phyloP scores from a whole-genome alignment of 30 jellyfish, hydroid and myxozoan genomes.

The Kudoa iwatai region DNA sequence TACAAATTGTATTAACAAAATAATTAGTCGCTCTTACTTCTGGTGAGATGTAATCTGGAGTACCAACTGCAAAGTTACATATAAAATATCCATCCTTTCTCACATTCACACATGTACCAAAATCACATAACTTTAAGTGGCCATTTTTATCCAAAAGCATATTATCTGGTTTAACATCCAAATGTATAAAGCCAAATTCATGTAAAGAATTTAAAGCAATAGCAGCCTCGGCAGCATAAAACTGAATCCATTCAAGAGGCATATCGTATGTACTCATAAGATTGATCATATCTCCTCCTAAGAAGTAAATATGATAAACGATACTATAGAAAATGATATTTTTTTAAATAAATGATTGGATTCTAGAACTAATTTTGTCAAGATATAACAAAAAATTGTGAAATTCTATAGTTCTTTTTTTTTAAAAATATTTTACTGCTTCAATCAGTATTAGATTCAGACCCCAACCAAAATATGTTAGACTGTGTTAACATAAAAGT shows the following conservation, averaged over 20 bases:
- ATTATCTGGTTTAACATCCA: conserved; percentile 83
- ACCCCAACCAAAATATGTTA: too few relatives aligned
- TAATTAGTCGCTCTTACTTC: conserved; percentile 34
- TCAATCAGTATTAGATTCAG: too few relatives aligned
- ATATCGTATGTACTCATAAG: conserved; percentile 54
- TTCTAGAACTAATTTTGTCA: too few relatives aligned
- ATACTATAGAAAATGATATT: too few relatives aligned
- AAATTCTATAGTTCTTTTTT: too few relatives aligned
- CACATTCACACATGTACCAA: conserved; percentile 85
- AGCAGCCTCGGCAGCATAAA: conserved; percentile 52
- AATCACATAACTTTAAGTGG: conserved; percentile 56
- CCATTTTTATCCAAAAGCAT: conserved; percentile 62
- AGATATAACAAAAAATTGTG: too few relatives aligned
- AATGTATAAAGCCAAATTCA: conserved; percentile 61
- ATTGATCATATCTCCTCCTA: conserved; percentile 73
- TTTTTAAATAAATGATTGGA: too few relatives aligned
- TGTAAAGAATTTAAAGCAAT: conserved; percentile 65
- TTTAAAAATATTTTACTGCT: too few relatives aligned
- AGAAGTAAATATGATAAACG: too few relatives aligned
- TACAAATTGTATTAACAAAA: too few relatives aligned
- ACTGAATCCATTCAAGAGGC: conserved; percentile 58
- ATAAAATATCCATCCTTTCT: conserved; percentile 61
- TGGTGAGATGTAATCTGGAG: conserved; percentile 92
- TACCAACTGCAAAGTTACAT: conserved; percentile 81
- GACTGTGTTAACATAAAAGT: too few relatives aligned